phyloP scores from a whole-genome alignment of 2,113 vertebrate species.

The Egretta garzetta region DNA sequence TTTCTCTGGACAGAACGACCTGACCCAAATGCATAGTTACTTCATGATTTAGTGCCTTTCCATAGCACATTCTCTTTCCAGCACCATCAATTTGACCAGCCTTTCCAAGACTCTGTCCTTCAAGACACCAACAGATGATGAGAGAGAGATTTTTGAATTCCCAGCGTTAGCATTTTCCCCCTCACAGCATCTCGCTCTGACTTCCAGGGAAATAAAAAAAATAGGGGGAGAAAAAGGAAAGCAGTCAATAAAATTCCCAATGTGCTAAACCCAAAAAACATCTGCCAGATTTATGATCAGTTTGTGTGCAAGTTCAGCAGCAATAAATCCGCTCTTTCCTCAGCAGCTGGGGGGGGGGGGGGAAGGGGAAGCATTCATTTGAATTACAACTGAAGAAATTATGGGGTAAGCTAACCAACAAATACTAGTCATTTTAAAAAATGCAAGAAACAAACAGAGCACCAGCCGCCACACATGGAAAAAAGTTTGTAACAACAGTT shows the following conservation, averaged over 20 bases:
- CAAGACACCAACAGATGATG: background rate
- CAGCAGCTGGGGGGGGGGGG: background rate
- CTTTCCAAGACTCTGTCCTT: conserved; percentile 16
- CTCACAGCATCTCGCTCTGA: background rate
- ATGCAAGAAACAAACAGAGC: background rate
- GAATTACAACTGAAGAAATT: conserved; percentile 40
- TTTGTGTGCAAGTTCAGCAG: conserved; percentile 42
- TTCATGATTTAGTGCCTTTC: conserved; percentile 34
- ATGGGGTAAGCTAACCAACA: background rate
- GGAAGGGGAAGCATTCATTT: background rate
- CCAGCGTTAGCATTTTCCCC: conserved; percentile 29
- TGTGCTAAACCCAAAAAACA: conserved; percentile 58
- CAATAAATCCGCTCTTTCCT: conserved; percentile 57
- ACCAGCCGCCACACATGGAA: background rate
- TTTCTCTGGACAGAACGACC: background rate
- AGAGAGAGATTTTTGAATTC: conserved; percentile 27
- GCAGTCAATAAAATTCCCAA: conserved; percentile 52
- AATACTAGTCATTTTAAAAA: background rate
- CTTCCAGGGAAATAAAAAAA: background rate
- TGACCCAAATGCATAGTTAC: background rate
- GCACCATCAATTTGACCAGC: background rate
- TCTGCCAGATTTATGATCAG: conserved; percentile 65
- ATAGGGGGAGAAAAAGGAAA: background rate
- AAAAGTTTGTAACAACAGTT: background rate
- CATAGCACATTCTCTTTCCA: background rate